phyloP scores from a whole-genome alignment of 2,113 vertebrate species.

The Genyomyrus donnyi region DNA sequence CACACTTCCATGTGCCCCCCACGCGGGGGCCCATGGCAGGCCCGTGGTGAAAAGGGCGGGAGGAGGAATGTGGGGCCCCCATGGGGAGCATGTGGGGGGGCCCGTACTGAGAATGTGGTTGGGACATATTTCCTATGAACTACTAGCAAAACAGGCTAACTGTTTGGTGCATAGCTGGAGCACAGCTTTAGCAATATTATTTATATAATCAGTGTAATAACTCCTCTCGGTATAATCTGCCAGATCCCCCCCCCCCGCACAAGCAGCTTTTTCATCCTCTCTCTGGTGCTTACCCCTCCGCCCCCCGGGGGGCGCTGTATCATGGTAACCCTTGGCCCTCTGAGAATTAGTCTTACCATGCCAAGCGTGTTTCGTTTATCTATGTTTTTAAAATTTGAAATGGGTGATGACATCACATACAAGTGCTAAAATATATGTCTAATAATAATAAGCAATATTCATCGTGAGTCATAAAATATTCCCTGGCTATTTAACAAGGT shows the following conservation, averaged over 20 bases:
- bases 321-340: background rate
- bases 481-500: background rate
- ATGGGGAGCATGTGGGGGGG: too few species aligned
- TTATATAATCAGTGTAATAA: background rate
- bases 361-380: background rate
- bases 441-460: background rate
- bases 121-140: background rate
- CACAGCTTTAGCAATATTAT: background rate
- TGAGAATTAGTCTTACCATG: background rate
- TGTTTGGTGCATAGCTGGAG: background rate
- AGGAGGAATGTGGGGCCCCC: too few species aligned
- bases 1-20: background rate
- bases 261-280: background rate
- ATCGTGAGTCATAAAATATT: background rate
- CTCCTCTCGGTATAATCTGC: background rate
- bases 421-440: background rate
- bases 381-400: background rate
- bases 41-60: too few species aligned
- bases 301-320: background rate
- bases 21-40: too few species aligned
- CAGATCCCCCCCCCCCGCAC: background rate
- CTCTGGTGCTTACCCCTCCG: background rate
- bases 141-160: background rate
- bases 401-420: background rate
- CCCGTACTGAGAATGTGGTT: too few species aligned